Percentiles rank a stretch among this genome's conserved stretches.
Conservation (phyloP, 2,888 invertebrate species). For the Phyllotreta cruciferae region DNA sequence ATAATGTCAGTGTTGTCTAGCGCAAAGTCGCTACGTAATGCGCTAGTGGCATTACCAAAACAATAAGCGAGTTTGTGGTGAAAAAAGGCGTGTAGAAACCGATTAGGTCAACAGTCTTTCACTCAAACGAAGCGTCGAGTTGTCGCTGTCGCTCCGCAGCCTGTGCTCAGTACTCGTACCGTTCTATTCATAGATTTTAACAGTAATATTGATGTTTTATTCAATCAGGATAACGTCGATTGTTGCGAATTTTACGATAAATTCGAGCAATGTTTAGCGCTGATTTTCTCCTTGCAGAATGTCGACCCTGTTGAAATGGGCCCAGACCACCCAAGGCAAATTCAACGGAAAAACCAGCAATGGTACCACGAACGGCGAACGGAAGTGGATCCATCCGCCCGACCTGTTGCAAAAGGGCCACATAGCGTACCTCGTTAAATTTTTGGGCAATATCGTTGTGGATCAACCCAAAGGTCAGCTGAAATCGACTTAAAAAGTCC, state of each 20-base stretch:
- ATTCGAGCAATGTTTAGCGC: background rate
- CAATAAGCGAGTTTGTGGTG: constrained; percentile 32
- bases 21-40: constrained; percentile 8
- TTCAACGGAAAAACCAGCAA: constrained; percentile 53
- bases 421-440: constrained; percentile 97
- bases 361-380: constrained; percentile 55
- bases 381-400: constrained; percentile 93
- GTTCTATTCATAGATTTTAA: background rate
- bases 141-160: constrained; percentile 1
- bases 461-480: constrained; percentile 85
- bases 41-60: constrained; percentile 29
- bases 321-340: constrained; percentile 60
- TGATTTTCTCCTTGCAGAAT: constrained; percentile 49
- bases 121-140: constrained; percentile 7
- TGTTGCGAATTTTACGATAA: too few species aligned
- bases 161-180: background rate
- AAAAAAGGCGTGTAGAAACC: constrained; percentile 32
- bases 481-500: background rate
- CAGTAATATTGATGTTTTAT: too few species aligned
- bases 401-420: constrained; percentile 94
- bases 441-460: constrained; percentile 93
- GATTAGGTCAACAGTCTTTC: constrained; percentile 35
- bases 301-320: constrained; percentile 61
- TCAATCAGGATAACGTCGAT: too few species aligned
- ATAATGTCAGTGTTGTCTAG: constrained; percentile 23